phyloP scores from a whole-genome alignment of 2,888 invertebrate species.

The Pterobdella sp. region DNA sequence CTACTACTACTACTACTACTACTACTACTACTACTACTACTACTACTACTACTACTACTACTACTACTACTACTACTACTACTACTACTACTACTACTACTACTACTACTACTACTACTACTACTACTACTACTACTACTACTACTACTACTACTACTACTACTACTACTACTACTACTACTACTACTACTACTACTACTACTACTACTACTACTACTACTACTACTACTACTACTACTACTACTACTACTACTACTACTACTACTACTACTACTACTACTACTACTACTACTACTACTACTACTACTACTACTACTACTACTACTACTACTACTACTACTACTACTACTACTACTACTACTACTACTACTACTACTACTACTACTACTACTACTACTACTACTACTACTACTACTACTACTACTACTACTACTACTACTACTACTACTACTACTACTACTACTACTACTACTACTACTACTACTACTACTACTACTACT shows the following conservation, averaged over 20 bases:
- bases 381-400: conserved; percentile 30
- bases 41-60: conserved; percentile 30
- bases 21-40: conserved; percentile 26
- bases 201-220: conserved; percentile 22
- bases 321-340: conserved; percentile 31
- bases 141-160: conserved; percentile 23
- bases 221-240: conserved; percentile 23
- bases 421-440: conserved; percentile 28
- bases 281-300: conserved; percentile 23
- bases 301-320: conserved; percentile 24
- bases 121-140: conserved; percentile 22
- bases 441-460: conserved; percentile 31
- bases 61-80: conserved; percentile 5
- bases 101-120: conserved; percentile 23
- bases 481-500: conserved; percentile 30
- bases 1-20: conserved; percentile 18
- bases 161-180: conserved; percentile 22
- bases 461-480: conserved; percentile 29
- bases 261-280: conserved; percentile 23
- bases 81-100: conserved; percentile 21
- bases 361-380: conserved; percentile 31
- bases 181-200: conserved; percentile 23
- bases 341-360: conserved; percentile 31
- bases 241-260: conserved; percentile 22
- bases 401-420: conserved; percentile 31